Base-by-base conservation (phyloP, 1,140 invertebrate species). In the Mamestra configurata region DNA sequence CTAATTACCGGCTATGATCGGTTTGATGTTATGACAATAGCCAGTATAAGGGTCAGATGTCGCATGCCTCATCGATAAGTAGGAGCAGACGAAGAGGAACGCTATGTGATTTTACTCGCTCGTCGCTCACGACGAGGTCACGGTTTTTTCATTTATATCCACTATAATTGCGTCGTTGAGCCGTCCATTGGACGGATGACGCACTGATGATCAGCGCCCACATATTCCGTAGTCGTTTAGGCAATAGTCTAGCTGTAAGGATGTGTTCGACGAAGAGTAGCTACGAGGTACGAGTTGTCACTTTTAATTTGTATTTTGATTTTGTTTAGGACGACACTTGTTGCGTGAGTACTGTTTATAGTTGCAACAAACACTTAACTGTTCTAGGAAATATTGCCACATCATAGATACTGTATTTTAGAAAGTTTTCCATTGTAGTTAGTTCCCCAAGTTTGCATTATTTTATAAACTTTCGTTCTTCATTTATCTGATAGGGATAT, bases 261-360 rank as follows among this genome's bases (percentile, higher is more conserved):
- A 94, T 94, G 93, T 89, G 80, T 84, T 89, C 92, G 0, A 79
- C 79, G 35, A 89, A 86, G 24, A 81, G 75, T 55, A 86, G 85
- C 59, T 94, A 94, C 79, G 92, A 93, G 89, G 93, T 93, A 83
- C 55, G 86, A 70, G 51, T 24, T 13, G 22, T 11, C 7, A 68
- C 11, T 13, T 5, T 20, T 64, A 35, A 43, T 79, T 80, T 76
- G 57, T 79, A 46, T 46, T 75, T 79, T 59, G 66, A 46, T 77
- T 18, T 81, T 57, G 40, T 24, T 76, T 31, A 20, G 13, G 10
- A 15, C 22, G 6, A 8, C 13, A n/a, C 0, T 10, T 13, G n/a
- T 55, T 53, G 49, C 13, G 24, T 27, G 55, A 72, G 24, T n/a
- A 18, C 4, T n/a, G 51, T 22, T 61, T 43, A 70, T 57, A 13